Base-by-base conservation (phyloP, 2,888 invertebrate genomes). In the Abscondita cerata region DNA sequence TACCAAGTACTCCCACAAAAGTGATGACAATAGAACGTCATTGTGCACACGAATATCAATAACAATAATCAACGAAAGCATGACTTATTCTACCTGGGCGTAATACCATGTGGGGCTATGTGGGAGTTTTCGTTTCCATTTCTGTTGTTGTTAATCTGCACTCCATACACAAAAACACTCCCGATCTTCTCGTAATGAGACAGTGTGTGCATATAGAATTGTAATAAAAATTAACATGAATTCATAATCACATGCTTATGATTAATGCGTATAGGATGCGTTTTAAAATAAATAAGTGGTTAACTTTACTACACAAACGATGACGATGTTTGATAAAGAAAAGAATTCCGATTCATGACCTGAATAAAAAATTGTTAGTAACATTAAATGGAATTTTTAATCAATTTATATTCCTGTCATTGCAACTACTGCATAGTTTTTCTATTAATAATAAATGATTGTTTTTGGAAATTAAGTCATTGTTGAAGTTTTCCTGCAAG, bases 191-290 rank as follows among this genome's bases (percentile, higher is more conserved):
- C 6, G 12, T 47, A 47, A 18, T 18, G 8, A 20, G 47, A 15
- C 11, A 47, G 18, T 18, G 3, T 8, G 19, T 20, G 19, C 16
- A n/a, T n/a, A 47, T 47, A 47, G 47, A 16, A 47, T 20, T 47
- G 16, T 20, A 20, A 25, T 19, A 12, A 18, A 47, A 47, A 47
- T 20, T 47, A 47, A 16, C 46, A 40, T 40, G 40, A 4, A 40
- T 46, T 5, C 19, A 20, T 47, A 47, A 47, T 47, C 47, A 47
- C 47, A 47, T 47, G 47, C 16, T 47, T 47, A 20, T 47, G 47
- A 47, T 47, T 47, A 47, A 47, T 47, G 25, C 47, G 13, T 47
- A 20, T 47, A 47, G 47, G 47, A 47, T 18, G 47, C 12, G 20
- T 25, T 18, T 47, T 47, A 47, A 18, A 40, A 11, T 40, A 11